These are phyloP conservation scores for Pelmatolapia mariae DNA, from an alignment of 2,113 vertebrate species.

Conservation along the genomic window DNA sequence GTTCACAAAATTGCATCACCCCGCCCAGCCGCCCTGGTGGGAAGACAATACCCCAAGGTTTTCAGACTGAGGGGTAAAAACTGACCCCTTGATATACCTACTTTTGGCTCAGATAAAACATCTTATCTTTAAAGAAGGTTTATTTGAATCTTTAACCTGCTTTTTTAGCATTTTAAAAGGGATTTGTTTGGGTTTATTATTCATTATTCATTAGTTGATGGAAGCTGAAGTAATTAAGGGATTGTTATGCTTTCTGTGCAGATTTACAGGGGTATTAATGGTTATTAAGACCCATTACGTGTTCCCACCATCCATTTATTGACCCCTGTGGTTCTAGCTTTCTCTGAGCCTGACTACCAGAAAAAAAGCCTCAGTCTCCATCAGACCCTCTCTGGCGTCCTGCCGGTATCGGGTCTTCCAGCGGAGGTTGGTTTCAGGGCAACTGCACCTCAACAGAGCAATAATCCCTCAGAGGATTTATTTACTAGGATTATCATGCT, in stretches of 20 bases:
- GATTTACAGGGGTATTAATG: not conserved
- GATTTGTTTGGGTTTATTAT: not conserved
- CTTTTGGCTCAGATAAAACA: not conserved
- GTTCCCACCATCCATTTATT: not conserved
- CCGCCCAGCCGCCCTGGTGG: not conserved
- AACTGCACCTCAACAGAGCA: not conserved
- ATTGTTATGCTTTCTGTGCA: not conserved
- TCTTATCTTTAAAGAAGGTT: not conserved
- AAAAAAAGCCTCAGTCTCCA: not conserved
- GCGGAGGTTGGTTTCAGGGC: not conserved
- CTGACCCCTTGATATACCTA: not conserved
- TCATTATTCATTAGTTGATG: not conserved
- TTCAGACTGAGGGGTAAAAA: not conserved
- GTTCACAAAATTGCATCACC: not conserved
- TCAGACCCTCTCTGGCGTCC: not conserved
- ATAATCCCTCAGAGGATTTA: slow-evolving; percentile 19
- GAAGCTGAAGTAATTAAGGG: not conserved
- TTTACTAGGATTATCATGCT: slow-evolving; percentile 1
- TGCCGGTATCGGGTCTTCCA: not conserved
- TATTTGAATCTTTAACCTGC: not conserved
- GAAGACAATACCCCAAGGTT: not conserved
- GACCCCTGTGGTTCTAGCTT: not conserved
- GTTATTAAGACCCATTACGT: not conserved
- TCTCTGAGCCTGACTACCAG: not conserved
- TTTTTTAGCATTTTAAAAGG: not conserved